Conservation (phyloP, 2,888 invertebrate species). For the Himalopsyche kuldschensis region DNA sequence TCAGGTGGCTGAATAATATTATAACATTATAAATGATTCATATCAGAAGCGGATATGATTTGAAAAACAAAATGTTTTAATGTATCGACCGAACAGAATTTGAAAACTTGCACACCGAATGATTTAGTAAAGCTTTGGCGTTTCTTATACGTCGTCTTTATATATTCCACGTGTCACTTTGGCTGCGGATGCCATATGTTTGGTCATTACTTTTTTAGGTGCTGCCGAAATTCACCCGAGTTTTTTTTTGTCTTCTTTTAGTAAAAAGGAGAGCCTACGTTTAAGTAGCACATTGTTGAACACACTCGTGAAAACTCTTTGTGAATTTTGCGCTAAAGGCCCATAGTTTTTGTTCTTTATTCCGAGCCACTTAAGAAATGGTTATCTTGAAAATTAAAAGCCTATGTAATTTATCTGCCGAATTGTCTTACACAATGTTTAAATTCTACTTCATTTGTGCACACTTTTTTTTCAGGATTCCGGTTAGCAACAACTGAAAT, state of each 20-base stretch:
- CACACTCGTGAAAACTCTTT: background rate
- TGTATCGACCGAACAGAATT: too few relatives aligned
- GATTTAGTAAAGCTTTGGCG: too few relatives aligned
- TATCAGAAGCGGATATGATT: too few relatives aligned
- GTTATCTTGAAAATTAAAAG: background rate
- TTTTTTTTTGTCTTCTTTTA: background rate
- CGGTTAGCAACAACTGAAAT: too few relatives aligned
- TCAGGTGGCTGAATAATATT: too few relatives aligned
- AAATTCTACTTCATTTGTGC: background rate
- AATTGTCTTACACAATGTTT: background rate
- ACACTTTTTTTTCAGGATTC: too few relatives aligned
- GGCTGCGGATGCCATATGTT: background rate
- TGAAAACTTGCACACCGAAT: too few relatives aligned
- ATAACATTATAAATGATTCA: too few relatives aligned
- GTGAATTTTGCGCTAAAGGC: background rate
- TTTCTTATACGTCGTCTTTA: background rate
- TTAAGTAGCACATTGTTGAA: conserved; percentile 1
- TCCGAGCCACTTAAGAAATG: background rate
- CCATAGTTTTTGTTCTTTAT: background rate
- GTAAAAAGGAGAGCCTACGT: background rate
- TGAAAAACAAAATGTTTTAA: too few relatives aligned
- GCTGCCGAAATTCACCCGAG: background rate
- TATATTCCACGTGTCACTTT: background rate
- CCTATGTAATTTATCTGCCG: background rate
- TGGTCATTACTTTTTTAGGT: background rate